A percentile compares a stretch with the other conserved stretches of the same genome.
Evolutionary conservation across 1,140 invertebrate species (phyloP).

Genomic region (Drosophila tsacasi): DNA sequence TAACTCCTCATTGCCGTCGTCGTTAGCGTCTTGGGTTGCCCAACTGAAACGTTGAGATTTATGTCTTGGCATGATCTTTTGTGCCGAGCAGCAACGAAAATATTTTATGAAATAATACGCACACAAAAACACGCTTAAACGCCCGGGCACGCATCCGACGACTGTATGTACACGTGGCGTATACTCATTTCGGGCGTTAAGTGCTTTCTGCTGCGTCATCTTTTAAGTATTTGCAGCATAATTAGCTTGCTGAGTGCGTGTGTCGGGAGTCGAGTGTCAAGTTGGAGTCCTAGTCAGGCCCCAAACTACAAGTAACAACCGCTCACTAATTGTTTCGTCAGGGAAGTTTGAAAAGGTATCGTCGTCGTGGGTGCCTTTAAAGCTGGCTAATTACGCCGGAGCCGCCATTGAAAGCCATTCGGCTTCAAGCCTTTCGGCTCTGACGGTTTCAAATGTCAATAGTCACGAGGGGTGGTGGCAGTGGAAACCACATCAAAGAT

Average conservation of each 20-base stretch:
- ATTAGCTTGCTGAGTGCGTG: conserved; percentile 78
- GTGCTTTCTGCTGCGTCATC: conserved; percentile 78
- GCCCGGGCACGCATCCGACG: conserved; percentile 26
- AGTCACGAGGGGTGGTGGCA: conserved; percentile 19
- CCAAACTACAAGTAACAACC: conserved; percentile 23
- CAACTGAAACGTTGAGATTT: conserved; percentile 81
- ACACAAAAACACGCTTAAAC: conserved; percentile 33
- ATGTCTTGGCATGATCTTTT: conserved; percentile 82
- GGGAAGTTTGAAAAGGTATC: conserved; percentile 16
- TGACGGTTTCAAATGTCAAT: conserved; percentile 30
- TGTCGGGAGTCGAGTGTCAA: conserved; percentile 47
- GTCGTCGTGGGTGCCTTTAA: conserved; percentile 33
- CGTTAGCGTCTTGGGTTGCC: conserved; percentile 62
- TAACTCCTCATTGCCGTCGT: conserved; percentile 58
- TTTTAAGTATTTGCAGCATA: conserved; percentile 79
- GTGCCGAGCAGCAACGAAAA: conserved; percentile 76
- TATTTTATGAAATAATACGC: conserved; percentile 82
- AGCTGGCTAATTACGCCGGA: conserved; percentile 55
- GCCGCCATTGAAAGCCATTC: conserved; percentile 23
- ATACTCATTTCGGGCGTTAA: conserved; percentile 68
- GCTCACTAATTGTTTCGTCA: conserved; percentile 37
- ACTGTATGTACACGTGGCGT: conserved; percentile 19
- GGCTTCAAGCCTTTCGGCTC: conserved; percentile 43
- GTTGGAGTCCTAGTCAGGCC: conserved; percentile 33
- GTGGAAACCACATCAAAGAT: conserved; percentile 55